Conservation (phyloP, 2,113 vertebrate genomes). For the Merops nubicus region DNA sequence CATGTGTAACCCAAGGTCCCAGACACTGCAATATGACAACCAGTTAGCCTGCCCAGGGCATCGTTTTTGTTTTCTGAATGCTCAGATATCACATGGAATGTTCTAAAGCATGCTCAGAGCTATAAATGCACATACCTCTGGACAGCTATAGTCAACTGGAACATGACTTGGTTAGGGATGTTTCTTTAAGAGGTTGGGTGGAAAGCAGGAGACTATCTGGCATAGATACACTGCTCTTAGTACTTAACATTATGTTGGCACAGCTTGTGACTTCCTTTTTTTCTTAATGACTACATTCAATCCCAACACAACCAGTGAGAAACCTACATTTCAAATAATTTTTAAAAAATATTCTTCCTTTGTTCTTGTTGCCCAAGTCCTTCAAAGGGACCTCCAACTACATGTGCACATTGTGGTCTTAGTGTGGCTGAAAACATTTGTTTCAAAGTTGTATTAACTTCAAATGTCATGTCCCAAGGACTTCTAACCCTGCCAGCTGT, state of each 20-base stretch:
- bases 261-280: neutral
- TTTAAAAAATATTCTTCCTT: neutral
- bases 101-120: neutral
- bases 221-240: neutral
- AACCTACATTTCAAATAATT: neutral
- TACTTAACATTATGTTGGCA: neutral
- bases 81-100: neutral
- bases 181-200: neutral
- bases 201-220: neutral
- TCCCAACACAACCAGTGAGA: neutral
- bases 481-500: neutral
- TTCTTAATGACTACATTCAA: neutral
- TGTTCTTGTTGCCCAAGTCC: neutral
- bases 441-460: neutral
- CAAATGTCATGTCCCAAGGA: neutral
- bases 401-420: fast-evolving
- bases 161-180: neutral
- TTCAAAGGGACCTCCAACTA: neutral
- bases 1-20: neutral
- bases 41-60: neutral
- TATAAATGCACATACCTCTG: neutral
- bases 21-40: neutral
- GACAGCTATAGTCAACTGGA: neutral
- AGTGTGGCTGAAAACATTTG: neutral
- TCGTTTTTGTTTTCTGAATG: neutral